phyloP scores from a whole-genome alignment of 2,113 vertebrate genomes.

The Elephantulus edwardii region DNA sequence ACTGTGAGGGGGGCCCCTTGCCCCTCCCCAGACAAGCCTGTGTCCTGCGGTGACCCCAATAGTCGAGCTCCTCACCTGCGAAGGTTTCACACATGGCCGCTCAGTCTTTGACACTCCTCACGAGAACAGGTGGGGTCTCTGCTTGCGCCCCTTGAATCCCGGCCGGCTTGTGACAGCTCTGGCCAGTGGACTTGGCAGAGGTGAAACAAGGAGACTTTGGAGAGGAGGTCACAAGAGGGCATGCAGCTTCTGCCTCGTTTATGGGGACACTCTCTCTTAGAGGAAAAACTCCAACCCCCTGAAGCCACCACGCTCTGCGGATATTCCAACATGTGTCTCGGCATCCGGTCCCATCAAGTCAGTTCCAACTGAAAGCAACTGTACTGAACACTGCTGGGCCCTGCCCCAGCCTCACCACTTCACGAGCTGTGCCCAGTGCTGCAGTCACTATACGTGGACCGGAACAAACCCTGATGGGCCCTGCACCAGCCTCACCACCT shows the following conservation, averaged over 20 bases:
- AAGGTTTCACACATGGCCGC: neutral
- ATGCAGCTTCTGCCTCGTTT: neutral
- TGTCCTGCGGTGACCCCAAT: neutral
- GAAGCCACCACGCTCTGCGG: neutral
- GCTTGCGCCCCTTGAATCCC: neutral
- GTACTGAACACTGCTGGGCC: too few relatives aligned
- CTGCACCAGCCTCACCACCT: too few relatives aligned
- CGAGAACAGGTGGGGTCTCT: neutral
- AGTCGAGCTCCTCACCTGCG: neutral
- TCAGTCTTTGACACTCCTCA: neutral
- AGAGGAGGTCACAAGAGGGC: neutral
- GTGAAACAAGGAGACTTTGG: neutral
- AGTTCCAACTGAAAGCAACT: too few relatives aligned
- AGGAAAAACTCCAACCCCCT: neutral
- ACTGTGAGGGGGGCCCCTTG: neutral
- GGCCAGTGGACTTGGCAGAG: neutral
- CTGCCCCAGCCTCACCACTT: too few relatives aligned
- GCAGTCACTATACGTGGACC: too few relatives aligned
- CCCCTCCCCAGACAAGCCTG: neutral
- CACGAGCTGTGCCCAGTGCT: too few relatives aligned
- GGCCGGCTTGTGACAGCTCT: neutral
- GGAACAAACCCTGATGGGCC: too few relatives aligned
- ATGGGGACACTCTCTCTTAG: neutral
- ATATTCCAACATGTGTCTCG: neutral
- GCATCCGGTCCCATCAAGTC: too few relatives aligned